Evolutionary conservation across 2,888 invertebrate genomes (phyloP), one percentile per base, ranked within the genome.

Genomic region (Trachelus stipa): DNA sequence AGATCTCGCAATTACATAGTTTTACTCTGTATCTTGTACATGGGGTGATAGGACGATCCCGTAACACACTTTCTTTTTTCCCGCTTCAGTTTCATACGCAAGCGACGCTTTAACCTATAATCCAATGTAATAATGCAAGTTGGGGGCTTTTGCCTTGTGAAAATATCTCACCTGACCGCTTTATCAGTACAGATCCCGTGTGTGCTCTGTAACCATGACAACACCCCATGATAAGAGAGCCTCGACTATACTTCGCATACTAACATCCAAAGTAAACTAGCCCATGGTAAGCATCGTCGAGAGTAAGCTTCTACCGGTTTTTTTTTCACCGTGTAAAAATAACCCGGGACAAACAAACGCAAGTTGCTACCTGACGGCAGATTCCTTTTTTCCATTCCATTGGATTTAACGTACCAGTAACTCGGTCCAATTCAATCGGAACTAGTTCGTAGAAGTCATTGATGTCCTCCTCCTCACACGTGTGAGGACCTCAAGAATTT

Each of bases 121-220:
- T 71, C 31, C 71, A 23, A 30, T 33, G 74, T 68, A 80, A 73
- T 75, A 74, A 75, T 75, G 37, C 69, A 76, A 11, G 35, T 34
- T 73, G 79, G 23, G 56, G 56, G 23, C 74, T 71, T 71, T 71
- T 34, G 71, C 71, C 71, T 71, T 23, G 71, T 71, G 71, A 71
- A 77, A 80, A 77, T 78, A 78, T 83, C 86, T 85, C 84, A 85
- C 86, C 87, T 86, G 73, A 31, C 73, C 76, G 80, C 85, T 90
- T 90, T 90, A 89, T 89, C 89, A 85, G 79, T 79, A 81, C 84
- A 34, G 83, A 88, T 86, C 85, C 84, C 83, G 81, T 87, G 86
- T 88, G 83, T 89, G 85, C 87, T 86, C 75, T 85, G 89, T 87
- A 86, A 88, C 88, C 85, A 88, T 88, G 89, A 86, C 88, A 83